phyloP scores from a whole-genome alignment of 1,140 invertebrate species.

The Cardiocondyla obscurior region DNA sequence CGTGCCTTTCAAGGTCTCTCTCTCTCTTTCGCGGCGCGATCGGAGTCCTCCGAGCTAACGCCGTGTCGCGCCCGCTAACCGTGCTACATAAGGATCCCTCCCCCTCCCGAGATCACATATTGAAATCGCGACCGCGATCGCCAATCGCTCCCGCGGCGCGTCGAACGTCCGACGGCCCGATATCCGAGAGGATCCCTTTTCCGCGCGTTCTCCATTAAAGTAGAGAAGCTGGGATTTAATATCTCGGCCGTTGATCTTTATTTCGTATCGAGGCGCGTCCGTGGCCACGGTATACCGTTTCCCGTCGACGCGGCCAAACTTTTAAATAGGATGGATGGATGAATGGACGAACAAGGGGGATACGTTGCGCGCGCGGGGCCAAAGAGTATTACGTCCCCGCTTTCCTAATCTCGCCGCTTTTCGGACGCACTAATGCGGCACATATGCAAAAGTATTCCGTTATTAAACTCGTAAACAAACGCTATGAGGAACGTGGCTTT shows the following conservation, averaged over 20 bases:
- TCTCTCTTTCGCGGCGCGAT: too few relatives aligned
- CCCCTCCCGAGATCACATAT: not conserved
- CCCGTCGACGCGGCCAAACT: not conserved
- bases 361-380: too few relatives aligned
- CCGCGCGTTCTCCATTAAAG: not conserved
- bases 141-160: not conserved
- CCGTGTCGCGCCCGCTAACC: not conserved
- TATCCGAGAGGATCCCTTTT: not conserved
- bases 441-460: constrained; percentile 8
- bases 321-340: constrained; percentile 24
- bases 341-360: too few relatives aligned
- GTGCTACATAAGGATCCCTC: not conserved
- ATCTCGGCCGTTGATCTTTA: not conserved
- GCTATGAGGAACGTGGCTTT: constrained; percentile 32
- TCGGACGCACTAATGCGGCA: not conserved
- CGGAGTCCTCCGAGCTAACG: constrained; percentile 26
- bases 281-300: not conserved
- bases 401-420: not conserved
- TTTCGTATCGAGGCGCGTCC: not conserved
- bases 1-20: constrained; percentile 58
- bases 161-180: too few relatives aligned
- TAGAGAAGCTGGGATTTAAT: not conserved
- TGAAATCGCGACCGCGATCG: too few relatives aligned
- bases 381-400: not conserved
- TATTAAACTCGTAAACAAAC: constrained; percentile 52